Evolutionary conservation across 2,113 vertebrate genomes (phyloP).

Genomic region (Ia io): DNA sequence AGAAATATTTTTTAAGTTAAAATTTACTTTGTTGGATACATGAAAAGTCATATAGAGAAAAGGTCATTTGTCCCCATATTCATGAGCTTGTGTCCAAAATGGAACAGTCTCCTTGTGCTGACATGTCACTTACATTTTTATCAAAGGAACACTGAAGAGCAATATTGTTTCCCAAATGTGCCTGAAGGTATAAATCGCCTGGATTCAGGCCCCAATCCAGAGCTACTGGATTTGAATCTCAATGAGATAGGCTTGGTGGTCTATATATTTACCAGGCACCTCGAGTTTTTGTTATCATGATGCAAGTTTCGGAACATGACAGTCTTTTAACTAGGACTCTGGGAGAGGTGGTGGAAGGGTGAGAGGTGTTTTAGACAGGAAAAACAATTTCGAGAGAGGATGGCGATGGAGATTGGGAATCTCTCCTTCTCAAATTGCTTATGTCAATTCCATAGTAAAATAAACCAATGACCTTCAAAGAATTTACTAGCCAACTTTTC

Average conservation of each 20-base stretch:
- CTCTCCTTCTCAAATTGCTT: background rate
- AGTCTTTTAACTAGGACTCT: background rate
- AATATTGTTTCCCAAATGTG: background rate
- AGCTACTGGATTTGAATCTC: background rate
- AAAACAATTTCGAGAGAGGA: background rate
- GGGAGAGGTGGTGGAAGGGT: background rate
- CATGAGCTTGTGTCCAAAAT: background rate
- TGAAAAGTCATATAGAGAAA: background rate
- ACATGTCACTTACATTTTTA: background rate
- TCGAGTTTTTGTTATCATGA: background rate
- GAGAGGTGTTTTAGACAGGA: background rate
- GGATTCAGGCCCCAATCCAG: background rate
- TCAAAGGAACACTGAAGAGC: background rate
- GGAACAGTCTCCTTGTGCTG: background rate
- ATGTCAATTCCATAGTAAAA: background rate
- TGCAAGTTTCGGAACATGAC: background rate
- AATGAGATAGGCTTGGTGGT: background rate
- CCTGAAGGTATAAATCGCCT: background rate
- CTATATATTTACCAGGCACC: background rate
- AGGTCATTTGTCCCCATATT: background rate
- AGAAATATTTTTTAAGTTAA: background rate
- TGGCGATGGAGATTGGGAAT: background rate
- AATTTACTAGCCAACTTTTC: background rate
- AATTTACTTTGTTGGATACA: background rate
- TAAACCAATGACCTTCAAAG: constrained; percentile 6